Conservation (phyloP, 2,113 vertebrate genomes). For the Hylia prasina region DNA sequence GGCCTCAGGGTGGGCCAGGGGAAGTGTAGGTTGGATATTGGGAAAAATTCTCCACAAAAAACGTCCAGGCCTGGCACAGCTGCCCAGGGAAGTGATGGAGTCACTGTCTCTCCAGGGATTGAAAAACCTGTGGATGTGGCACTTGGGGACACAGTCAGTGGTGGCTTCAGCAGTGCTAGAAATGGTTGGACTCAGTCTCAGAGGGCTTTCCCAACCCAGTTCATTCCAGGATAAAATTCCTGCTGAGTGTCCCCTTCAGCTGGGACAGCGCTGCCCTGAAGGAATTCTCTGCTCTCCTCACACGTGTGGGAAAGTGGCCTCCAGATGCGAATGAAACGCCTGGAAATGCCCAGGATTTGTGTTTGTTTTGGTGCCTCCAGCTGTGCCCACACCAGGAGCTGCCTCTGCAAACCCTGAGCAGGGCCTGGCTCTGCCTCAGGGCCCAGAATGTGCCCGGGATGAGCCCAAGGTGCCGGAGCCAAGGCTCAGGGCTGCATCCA, state of each 20-base stretch:
- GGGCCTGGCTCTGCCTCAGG: background rate
- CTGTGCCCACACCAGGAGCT: background rate
- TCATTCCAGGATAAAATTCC: background rate
- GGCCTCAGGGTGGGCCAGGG: background rate
- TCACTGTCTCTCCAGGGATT: background rate
- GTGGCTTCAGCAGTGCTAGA: background rate
- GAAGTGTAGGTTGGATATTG: background rate
- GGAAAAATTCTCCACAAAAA: background rate
- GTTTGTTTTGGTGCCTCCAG: background rate
- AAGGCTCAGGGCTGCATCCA: background rate
- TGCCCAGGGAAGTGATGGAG: background rate
- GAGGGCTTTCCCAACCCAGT: background rate
- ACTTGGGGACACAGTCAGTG: background rate
- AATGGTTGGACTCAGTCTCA: background rate
- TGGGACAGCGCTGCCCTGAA: background rate
- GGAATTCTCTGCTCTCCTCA: background rate
- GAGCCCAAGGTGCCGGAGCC: background rate
- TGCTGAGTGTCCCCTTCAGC: background rate
- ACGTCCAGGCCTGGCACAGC: background rate
- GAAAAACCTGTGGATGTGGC: background rate
- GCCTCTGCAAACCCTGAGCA: background rate
- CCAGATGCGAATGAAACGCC: background rate
- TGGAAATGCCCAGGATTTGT: background rate
- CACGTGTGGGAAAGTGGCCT: background rate
- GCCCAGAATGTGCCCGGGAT: accelerated